Percentiles rank a stretch among this genome's conserved stretches.
Conservation (phyloP, 2,797 vertebrate genomes). For the Babyrousa celebensis region DNA sequence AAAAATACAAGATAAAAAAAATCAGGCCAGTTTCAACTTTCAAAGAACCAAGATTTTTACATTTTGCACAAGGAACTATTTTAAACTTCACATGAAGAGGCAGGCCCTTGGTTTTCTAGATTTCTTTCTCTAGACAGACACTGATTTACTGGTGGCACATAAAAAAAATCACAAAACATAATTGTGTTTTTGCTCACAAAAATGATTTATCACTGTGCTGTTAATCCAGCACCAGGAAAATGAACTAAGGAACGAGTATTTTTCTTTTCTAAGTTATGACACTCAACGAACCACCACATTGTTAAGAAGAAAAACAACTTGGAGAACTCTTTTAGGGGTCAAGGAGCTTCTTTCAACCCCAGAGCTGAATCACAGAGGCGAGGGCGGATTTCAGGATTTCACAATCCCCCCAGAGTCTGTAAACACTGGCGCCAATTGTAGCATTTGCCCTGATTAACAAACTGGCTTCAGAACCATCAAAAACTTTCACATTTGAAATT, state of each 20-base stretch:
- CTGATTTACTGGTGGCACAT: neutral
- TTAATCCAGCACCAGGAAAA: slow-evolving; percentile 48
- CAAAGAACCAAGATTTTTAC: neutral
- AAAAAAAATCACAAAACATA: slow-evolving; percentile 37
- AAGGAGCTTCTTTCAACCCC: slow-evolving; percentile 85
- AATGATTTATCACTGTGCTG: slow-evolving; percentile 37
- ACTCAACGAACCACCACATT: slow-evolving; percentile 45
- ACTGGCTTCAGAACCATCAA: slow-evolving; percentile 88
- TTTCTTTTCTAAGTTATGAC: slow-evolving; percentile 69
- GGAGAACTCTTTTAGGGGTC: slow-evolving; percentile 33
- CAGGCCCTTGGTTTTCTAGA: neutral
- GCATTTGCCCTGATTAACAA: slow-evolving; percentile 91
- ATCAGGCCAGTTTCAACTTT: slow-evolving; percentile 15
- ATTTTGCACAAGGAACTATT: slow-evolving; percentile 27
- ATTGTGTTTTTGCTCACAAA: slow-evolving; percentile 59
- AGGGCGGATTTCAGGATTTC: slow-evolving; percentile 89
- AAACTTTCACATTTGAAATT: slow-evolving; percentile 88
- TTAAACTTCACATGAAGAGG: slow-evolving; percentile 8
- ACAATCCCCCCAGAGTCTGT: slow-evolving; percentile 88
- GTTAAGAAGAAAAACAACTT: slow-evolving; percentile 75
- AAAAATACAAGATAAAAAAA: slow-evolving; percentile 11
- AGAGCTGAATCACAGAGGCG: slow-evolving; percentile 86
- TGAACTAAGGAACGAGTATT: slow-evolving; percentile 4
- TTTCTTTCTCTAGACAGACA: neutral
- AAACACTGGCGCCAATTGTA: slow-evolving; percentile 87